A percentile compares a stretch with the other conserved stretches of the same genome.
Evolutionary conservation across 2,888 invertebrate species (phyloP).

Genomic region (Agrypnus murinus): DNA sequence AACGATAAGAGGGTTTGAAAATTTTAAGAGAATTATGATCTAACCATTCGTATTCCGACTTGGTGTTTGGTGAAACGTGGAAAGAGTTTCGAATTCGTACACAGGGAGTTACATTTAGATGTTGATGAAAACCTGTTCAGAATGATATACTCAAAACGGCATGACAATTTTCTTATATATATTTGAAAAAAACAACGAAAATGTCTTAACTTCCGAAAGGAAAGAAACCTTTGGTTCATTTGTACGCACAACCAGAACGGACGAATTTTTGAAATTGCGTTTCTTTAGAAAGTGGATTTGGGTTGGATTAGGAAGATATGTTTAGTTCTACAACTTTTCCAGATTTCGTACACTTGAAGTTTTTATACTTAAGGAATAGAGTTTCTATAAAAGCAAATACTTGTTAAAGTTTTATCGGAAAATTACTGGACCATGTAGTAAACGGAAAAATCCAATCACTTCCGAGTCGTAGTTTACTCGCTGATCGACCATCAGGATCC

Average conservation of each 20-base stretch:
- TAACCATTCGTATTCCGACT: conserved; percentile 47
- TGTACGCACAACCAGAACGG: conserved; percentile 4
- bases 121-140: conserved; percentile 42
- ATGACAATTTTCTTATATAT: conserved; percentile 42
- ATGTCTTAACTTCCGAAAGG: not conserved
- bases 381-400: conserved; percentile 49
- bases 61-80: conserved; percentile 42
- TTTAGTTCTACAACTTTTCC: conserved; percentile 43
- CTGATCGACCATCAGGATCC: conserved; percentile 37
- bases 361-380: conserved; percentile 45
- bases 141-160: conserved; percentile 38
- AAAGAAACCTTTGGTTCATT: conserved; percentile 2
- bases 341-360: conserved; percentile 44
- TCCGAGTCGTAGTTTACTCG: conserved; percentile 38
- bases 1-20: conserved; percentile 47
- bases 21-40: conserved; percentile 49
- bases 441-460: conserved; percentile 49
- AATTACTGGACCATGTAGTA: conserved; percentile 49
- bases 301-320: conserved; percentile 39
- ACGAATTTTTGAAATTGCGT: conserved; percentile 36
- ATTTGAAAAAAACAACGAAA: conserved; percentile 33
- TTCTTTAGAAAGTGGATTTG: conserved; percentile 36
- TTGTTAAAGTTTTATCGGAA: conserved; percentile 50
- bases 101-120: conserved; percentile 41
- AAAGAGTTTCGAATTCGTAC: conserved; percentile 42